phyloP scores from a whole-genome alignment of 2,888 invertebrate species.

The Drosophila vallismaia region DNA sequence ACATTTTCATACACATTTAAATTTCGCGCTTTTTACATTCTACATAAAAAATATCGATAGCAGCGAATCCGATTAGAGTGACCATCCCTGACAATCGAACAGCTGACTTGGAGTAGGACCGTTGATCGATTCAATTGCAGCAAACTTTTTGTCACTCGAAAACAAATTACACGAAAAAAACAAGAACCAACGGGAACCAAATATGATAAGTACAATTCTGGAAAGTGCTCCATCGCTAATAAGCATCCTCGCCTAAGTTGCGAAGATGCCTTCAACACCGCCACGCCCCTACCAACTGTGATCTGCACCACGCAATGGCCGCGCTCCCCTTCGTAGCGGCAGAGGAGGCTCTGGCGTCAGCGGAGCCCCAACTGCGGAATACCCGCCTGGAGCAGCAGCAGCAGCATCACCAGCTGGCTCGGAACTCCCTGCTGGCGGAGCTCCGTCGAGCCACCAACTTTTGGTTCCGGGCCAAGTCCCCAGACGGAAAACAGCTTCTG shows the following conservation, averaged over 20 bases:
- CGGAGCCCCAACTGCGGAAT: conserved; percentile 10
- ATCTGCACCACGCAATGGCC: conserved; percentile 20
- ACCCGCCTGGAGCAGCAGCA: conserved; percentile 21
- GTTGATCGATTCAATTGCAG: background rate
- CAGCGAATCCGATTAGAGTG: background rate
- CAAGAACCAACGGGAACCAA: background rate
- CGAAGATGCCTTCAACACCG: conserved; percentile 10
- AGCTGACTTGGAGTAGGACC: background rate
- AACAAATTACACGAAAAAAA: background rate
- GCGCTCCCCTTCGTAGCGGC: conserved; percentile 15
- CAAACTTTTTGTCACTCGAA: background rate
- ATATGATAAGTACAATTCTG: background rate
- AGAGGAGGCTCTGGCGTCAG: background rate
- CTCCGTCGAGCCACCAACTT: conserved; percentile 54
- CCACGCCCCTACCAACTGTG: conserved; percentile 17
- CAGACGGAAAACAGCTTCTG: conserved; percentile 51
- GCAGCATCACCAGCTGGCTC: conserved; percentile 33
- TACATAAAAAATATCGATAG: background rate
- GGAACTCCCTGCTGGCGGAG: conserved; percentile 41
- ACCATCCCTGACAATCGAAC: background rate
- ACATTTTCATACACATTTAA: background rate
- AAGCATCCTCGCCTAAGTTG: background rate
- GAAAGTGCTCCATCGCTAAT: background rate
- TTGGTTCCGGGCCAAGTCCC: conserved; percentile 62
- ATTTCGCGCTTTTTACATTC: background rate